Percentiles rank a stretch among this genome's conserved stretches.
Evolutionary conservation across 2,797 vertebrate species (phyloP).

Genomic region (Percopsis omiscomaycus): DNA sequence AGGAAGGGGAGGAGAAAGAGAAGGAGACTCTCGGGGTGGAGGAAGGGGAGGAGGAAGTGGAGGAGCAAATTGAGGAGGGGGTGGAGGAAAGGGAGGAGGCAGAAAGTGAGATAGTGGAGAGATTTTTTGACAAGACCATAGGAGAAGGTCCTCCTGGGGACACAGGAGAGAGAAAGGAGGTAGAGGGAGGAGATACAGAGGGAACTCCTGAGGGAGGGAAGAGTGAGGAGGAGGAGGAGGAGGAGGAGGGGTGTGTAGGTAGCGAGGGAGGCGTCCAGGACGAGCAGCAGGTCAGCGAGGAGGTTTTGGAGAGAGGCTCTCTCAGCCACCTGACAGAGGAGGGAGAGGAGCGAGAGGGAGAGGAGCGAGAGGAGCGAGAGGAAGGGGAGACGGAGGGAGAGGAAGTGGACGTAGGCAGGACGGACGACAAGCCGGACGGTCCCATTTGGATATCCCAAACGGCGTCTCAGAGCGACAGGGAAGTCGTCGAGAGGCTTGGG

Average conservation of each 20-base stretch:
- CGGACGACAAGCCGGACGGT: constrained; percentile 21
- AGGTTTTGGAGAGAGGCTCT: constrained; percentile 30
- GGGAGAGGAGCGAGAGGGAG: constrained; percentile 17
- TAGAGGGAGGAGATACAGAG: constrained; percentile 15
- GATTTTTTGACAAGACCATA: constrained; percentile 3
- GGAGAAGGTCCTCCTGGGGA: constrained; percentile 6
- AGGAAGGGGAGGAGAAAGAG: neutral
- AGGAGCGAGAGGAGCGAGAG: constrained; percentile 11
- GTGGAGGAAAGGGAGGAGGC: constrained; percentile 8
- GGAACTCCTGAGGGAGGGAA: constrained; percentile 3
- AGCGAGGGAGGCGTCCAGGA: constrained; percentile 18
- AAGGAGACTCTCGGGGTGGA: neutral
- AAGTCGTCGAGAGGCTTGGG: constrained; percentile 37
- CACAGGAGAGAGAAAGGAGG: constrained; percentile 8
- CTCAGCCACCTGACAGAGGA: constrained; percentile 31
- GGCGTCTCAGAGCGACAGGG: constrained; percentile 42
- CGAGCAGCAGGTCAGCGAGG: constrained; percentile 13
- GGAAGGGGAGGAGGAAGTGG: neutral
- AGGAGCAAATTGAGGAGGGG: neutral
- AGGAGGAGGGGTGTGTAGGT: constrained; percentile 47
- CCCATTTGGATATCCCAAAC: neutral
- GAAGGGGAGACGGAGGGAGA: constrained; percentile 29
- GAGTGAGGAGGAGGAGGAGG: constrained; percentile 17
- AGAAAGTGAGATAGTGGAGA: constrained; percentile 27
- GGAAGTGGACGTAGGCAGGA: constrained; percentile 11